Conservation (phyloP, 2,113 vertebrate genomes). For the Campylomormyrus tamandua region DNA sequence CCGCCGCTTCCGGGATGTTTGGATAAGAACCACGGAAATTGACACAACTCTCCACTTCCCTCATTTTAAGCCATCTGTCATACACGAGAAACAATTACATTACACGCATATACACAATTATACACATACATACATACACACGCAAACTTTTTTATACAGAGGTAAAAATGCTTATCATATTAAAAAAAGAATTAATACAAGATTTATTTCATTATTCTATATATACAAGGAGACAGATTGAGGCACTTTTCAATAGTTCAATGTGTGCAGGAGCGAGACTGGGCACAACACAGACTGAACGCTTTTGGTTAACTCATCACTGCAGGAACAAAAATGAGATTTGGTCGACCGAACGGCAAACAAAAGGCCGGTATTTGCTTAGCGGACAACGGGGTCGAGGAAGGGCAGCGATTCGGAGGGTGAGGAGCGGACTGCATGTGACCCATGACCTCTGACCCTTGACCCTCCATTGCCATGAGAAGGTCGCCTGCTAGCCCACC, state of each 20-base stretch:
- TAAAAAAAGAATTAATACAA: conserved; percentile 50
- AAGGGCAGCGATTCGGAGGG: not conserved
- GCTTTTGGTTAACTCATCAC: conserved; percentile 71
- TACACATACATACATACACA: conserved; percentile 16
- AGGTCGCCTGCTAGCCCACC: not conserved
- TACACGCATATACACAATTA: conserved; percentile 59
- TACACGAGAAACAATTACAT: conserved; percentile 90
- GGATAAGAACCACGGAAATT: conserved; percentile 67
- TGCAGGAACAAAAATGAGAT: conserved; percentile 74
- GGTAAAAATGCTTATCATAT: conserved; percentile 77
- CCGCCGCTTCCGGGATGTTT: conserved; percentile 21
- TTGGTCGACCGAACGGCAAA: not conserved
- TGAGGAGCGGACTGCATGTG: conserved; percentile 10
- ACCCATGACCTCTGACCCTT: not conserved
- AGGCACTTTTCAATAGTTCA: conserved; percentile 85
- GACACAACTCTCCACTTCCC: conserved; percentile 48
- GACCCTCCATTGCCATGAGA: not conserved
- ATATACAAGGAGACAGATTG: conserved; percentile 72
- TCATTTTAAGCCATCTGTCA: conserved; percentile 68
- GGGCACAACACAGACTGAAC: conserved; percentile 44
- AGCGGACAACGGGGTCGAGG: not conserved
- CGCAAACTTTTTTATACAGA: conserved; percentile 61
- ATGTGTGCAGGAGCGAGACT: conserved; percentile 65
- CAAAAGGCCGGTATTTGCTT: not conserved
- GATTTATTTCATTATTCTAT: conserved; percentile 58